Evolutionary conservation across 1,140 invertebrate species (phyloP).

Genomic region (Camponotus floridanus): DNA sequence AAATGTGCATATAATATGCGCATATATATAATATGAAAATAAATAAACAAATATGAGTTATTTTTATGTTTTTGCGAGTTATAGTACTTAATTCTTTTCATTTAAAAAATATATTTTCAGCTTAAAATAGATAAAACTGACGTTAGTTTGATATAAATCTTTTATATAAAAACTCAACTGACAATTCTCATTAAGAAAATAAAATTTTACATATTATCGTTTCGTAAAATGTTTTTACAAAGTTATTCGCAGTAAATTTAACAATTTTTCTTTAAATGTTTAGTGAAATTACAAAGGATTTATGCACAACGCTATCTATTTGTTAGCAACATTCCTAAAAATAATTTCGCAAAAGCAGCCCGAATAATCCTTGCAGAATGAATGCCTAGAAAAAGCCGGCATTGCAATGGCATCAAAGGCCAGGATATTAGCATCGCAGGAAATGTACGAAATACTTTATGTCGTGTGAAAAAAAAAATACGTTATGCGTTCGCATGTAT

Average conservation of each 20-base stretch:
- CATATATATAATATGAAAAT: too few relatives aligned
- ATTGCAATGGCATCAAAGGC: constrained; percentile 22
- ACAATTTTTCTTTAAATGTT: not conserved
- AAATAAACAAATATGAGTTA: not conserved
- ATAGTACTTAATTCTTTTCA: not conserved
- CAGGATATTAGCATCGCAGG: not conserved
- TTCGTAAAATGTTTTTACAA: not conserved
- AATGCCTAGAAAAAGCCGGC: not conserved
- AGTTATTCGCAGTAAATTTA: not conserved
- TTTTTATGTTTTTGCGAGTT: not conserved
- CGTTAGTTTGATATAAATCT: not conserved
- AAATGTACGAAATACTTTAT: constrained; percentile 52
- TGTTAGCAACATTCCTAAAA: not conserved
- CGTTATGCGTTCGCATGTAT: constrained; percentile 1
- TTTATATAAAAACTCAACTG: not conserved
- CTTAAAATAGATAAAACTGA: not conserved
- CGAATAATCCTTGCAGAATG: not conserved
- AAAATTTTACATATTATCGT: not conserved
- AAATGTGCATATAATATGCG: too few relatives aligned
- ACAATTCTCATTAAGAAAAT: not conserved
- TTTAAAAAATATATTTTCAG: not conserved
- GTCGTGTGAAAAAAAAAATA: constrained; percentile 43
- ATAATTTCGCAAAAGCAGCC: constrained; percentile 21
- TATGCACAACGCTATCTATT: not conserved
- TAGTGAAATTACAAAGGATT: not conserved